Evolutionary conservation across 2,888 invertebrate genomes (phyloP), one percentile per base, ranked within the genome.

Genomic region (Herminia tarsipennalis): DNA sequence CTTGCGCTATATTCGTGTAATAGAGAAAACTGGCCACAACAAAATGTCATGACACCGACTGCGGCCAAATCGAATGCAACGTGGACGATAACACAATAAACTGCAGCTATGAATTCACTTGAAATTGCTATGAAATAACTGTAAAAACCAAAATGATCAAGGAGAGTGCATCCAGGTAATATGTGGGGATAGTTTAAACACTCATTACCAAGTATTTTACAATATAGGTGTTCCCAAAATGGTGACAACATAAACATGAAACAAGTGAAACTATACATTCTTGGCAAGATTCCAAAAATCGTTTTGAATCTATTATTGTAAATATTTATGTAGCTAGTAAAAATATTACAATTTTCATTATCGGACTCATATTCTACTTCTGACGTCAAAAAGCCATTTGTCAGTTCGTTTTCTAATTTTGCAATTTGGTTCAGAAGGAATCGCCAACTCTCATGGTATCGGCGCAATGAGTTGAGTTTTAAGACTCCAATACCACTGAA

Each of bases 41-140:
- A 52, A 37, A 86, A 86, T 38, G 86, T 80, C 80, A 87, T 86
- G 4, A 85, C 55, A 0, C 86, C 86, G 1, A 85, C 68, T 5
- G 72, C 64, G 1, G 76, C 70, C 16, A 80, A 46, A 54, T 89
- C 89, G 41, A 87, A 89, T 1, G 73, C 76, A 6, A 71, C 48
- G 38, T 89, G 89, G 1, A 83, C 66, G 10, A 34, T 46, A 0
- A 87, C 83, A 27, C 80, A 82, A 42, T 81, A 88, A 1, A 73
- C 21, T 0, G 84, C 62, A 0, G 82, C 73, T 1, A 83, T 44
- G 1, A 57, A 48, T 60, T 89, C 89, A 10, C 70, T 48, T 1
- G 66, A 1, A 22, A 87, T 48, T 0, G 70, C 68, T 0, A 74
- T 1, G 0, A 75, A 10, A 45, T 87, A 87, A 0, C 76, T 78